Base-by-base conservation (phyloP, 2,113 vertebrate species). In the Melanerpes aurifrons region DNA sequence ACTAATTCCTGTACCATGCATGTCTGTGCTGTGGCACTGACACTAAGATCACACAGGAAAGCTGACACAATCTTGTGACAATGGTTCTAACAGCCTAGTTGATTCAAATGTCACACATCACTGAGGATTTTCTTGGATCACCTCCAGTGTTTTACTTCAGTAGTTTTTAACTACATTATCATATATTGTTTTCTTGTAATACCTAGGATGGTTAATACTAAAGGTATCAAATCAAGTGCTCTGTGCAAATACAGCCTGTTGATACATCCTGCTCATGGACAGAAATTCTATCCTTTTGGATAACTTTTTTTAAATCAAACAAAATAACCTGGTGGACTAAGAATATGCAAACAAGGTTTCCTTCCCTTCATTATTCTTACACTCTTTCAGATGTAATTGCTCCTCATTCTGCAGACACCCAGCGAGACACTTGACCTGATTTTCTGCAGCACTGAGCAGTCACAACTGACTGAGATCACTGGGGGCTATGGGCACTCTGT, bases 391-490 rank as follows among this genome's bases (percentile, higher is more conserved):
- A 61, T 58, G 2, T 18, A 63, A 47, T 72, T 53, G 77, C 66
- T 88, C 59, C 91, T 89, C 12, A 20, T 47, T 59, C 90, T 47
- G 37, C 1, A 3, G 84, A 78, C 74, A 75, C 84, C 67, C 77
- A 10, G 25, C 7, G n/a, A 94, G 92, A 90, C 69, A 90, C 88
- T 78, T 93, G 93, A 95, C 93, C 92, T 66, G 82, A 96, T 96
- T 96, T 96, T 96, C 93, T 96, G 95, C 90, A 87, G 95, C 73
- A 79, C 69, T 93, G 93, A 96, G 58, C 93, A 86, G 25, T 83
- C 76, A 78, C 87, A 94, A 90, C 69, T 90, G 82, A 71, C 82
- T 16, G 47, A 77, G 69, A 93, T 57, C 76, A 88, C 66, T 2
- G 2, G 47, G 70, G 79, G 66, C 86, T 77, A 50, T 0, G 0